A percentile compares a stretch with the other conserved stretches of the same genome.
These are phyloP conservation scores for Olivierus martensii DNA, from an alignment of 1,140 invertebrate species.

Conservation along the genomic window DNA sequence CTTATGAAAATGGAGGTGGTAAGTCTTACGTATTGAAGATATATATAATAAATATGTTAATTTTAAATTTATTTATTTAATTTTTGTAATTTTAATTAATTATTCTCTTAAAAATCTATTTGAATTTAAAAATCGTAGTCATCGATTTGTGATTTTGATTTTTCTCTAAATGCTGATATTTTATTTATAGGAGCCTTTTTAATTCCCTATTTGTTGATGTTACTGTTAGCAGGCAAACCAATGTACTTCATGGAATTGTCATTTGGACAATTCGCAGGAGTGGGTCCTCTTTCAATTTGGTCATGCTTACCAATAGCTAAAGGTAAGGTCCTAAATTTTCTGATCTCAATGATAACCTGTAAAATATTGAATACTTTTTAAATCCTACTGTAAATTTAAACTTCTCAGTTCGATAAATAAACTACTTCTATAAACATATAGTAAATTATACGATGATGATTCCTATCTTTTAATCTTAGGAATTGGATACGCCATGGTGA, in stretches of 20 bases:
- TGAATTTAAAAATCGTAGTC: too few species aligned
- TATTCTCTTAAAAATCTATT: background rate
- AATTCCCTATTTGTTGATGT: slow-evolving; percentile 60
- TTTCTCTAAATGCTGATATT: too few species aligned
- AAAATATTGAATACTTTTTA: too few species aligned
- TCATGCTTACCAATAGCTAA: slow-evolving; percentile 32
- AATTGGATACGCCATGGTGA: slow-evolving; percentile 60
- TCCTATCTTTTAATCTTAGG: too few species aligned
- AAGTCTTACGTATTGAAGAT: slow-evolving; percentile 7
- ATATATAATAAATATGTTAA: background rate
- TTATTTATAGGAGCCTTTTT: slow-evolving; percentile 54
- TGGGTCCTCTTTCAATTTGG: slow-evolving; percentile 35
- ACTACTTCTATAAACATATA: too few species aligned
- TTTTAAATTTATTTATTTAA: background rate
- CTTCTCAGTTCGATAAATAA: too few species aligned
- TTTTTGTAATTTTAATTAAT: background rate
- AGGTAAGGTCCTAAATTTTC: too few species aligned
- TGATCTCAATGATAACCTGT: too few species aligned
- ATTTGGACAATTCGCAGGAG: slow-evolving; percentile 39
- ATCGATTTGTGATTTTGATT: too few species aligned
- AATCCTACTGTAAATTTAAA: too few species aligned
- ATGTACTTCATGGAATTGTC: slow-evolving; percentile 48
- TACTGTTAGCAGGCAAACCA: slow-evolving; percentile 60
- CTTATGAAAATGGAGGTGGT: slow-evolving; percentile 33
- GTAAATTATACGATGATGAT: too few species aligned